These are phyloP conservation scores for Erebia palarica DNA, from an alignment of 2,888 invertebrate species.

Conservation along the genomic window DNA sequence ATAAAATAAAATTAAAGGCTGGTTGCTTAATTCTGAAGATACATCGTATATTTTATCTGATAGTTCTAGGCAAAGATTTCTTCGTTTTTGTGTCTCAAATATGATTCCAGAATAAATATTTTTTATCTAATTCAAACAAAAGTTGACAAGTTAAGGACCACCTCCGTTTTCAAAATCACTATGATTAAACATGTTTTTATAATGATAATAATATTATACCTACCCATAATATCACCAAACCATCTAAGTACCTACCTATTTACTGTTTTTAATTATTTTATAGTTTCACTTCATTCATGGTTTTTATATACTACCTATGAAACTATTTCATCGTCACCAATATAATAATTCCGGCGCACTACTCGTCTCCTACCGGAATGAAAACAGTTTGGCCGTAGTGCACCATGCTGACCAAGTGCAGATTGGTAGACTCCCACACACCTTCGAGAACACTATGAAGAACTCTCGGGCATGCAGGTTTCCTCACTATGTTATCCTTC, in stretches of 20 bases:
- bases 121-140: slow-evolving; percentile 19
- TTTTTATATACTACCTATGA: no score
- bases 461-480: no score
- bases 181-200: slow-evolving; percentile 5
- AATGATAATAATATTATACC: not conserved
- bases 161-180: slow-evolving; percentile 15
- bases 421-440: no score
- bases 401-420: no score
- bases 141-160: not conserved
- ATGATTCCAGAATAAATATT: slow-evolving; percentile 10
- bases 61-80: not conserved
- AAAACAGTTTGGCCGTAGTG: no score
- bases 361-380: no score
- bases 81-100: slow-evolving; percentile 12
- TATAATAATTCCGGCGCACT: no score
- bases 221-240: not conserved
- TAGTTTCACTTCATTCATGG: not conserved
- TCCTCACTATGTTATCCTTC: no score
- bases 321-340: no score
- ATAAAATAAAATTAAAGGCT: not conserved
- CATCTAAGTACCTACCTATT: no score
- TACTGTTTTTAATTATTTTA: not conserved
- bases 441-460: no score
- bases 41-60: slow-evolving; percentile 3
- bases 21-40: not conserved